Evolutionary conservation across 1,140 invertebrate species (phyloP).

Genomic region (Drosophila busckii): DNA sequence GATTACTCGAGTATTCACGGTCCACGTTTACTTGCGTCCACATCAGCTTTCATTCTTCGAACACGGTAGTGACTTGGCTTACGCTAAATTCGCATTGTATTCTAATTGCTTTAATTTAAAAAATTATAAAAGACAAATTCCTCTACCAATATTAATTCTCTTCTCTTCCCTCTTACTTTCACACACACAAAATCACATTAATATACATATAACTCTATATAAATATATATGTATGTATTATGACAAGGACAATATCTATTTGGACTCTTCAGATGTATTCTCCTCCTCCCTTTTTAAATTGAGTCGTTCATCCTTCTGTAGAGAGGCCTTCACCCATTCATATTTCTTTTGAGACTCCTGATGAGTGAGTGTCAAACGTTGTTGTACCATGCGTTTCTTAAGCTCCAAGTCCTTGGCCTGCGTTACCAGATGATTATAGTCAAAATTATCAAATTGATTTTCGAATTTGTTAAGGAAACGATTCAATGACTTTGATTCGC

Average conservation of each 20-base stretch:
- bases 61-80: constrained; percentile 1
- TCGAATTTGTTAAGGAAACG: constrained; percentile 70
- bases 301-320: constrained; percentile 53
- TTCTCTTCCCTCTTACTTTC: too few relatives aligned
- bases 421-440: constrained; percentile 63
- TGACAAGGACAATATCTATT: neutral
- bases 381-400: constrained; percentile 74
- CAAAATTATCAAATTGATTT: constrained; percentile 73
- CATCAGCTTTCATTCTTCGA: neutral
- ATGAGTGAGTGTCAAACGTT: constrained; percentile 63
- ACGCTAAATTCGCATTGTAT: constrained; percentile 2
- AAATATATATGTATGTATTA: constrained; percentile 1
- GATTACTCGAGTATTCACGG: constrained; percentile 6
- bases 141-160: too few relatives aligned
- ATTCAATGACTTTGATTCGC: constrained; percentile 66
- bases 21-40: constrained; percentile 12
- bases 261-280: constrained; percentile 14
- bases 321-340: constrained; percentile 57
- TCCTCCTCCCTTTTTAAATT: constrained; percentile 37
- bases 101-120: constrained; percentile 25
- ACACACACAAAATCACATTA: too few relatives aligned
- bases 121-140: too few relatives aligned
- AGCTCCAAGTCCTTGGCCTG: constrained; percentile 69
- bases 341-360: constrained; percentile 74
- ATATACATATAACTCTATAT: too few relatives aligned